Conservation (phyloP, 2,888 invertebrate genomes). For the Drosophila borealis region DNA sequence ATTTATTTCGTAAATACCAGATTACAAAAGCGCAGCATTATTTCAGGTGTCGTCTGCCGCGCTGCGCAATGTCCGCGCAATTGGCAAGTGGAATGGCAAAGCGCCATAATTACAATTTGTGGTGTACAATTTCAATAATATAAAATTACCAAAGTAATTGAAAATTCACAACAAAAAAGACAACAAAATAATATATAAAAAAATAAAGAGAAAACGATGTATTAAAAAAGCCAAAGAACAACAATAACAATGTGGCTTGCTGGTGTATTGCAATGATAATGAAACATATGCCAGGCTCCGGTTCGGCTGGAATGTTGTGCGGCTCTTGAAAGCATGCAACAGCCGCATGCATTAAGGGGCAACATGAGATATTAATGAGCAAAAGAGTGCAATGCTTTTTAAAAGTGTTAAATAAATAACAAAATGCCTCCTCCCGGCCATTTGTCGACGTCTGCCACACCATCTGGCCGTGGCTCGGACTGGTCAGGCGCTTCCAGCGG, state of each 20-base stretch:
- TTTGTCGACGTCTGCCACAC: slow-evolving; percentile 38
- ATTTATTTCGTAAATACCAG: slow-evolving; percentile 77
- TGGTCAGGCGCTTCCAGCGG: slow-evolving; percentile 52
- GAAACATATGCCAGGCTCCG: slow-evolving; percentile 56
- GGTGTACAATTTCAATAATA: slow-evolving; percentile 79
- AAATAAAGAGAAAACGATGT: not conserved
- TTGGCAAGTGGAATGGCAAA: slow-evolving; percentile 23
- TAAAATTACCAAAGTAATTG: slow-evolving; percentile 81
- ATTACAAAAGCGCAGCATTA: slow-evolving; percentile 77
- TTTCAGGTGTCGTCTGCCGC: slow-evolving; percentile 53
- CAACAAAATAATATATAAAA: not conserved
- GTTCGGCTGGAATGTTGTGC: slow-evolving; percentile 28
- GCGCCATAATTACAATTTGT: slow-evolving; percentile 78
- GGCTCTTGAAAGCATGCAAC: slow-evolving; percentile 17
- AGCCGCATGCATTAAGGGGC: slow-evolving; percentile 68
- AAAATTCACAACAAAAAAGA: slow-evolving; percentile 59
- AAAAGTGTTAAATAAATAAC: slow-evolving; percentile 81
- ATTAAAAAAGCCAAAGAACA: not conserved
- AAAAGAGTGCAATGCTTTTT: slow-evolving; percentile 76
- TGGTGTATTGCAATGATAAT: slow-evolving; percentile 57
- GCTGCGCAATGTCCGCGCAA: not conserved
- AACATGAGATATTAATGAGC: slow-evolving; percentile 79
- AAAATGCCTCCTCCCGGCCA: slow-evolving; percentile 42
- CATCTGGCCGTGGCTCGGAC: slow-evolving; percentile 25
- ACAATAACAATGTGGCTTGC: slow-evolving; percentile 9